A percentile compares a stretch with the other conserved stretches of the same genome.
Evolutionary conservation across 2,113 vertebrate genomes (phyloP).

Genomic region (Nettapus auritus): DNA sequence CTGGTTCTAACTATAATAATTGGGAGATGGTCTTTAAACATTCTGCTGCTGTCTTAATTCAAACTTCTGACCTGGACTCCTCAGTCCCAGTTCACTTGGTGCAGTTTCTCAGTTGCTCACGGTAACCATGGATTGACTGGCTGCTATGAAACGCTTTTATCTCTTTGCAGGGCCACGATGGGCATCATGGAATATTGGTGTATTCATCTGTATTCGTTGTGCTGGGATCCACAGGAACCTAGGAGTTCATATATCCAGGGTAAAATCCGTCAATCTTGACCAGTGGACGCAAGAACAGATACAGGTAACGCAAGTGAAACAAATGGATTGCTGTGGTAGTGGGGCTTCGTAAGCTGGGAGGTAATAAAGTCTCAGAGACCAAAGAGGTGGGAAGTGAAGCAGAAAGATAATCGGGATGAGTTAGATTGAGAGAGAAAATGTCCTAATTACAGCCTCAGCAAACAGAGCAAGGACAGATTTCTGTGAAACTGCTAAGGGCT

Average conservation of each 20-base stretch:
- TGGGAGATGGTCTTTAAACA: background rate
- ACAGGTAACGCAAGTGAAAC: conserved; percentile 78
- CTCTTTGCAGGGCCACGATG: conserved; percentile 89
- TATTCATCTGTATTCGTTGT: conserved; percentile 97
- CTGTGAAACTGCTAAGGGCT: background rate
- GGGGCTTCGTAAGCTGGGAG: background rate
- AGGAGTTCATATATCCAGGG: conserved; percentile 97
- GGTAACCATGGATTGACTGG: background rate
- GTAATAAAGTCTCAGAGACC: background rate
- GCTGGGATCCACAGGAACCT: conserved; percentile 98
- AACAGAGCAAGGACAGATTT: background rate
- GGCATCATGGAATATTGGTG: conserved; percentile 98
- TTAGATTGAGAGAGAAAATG: background rate
- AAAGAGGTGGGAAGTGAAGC: background rate
- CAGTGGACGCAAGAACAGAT: conserved; percentile 99
- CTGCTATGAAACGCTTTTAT: background rate
- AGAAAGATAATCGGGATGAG: background rate
- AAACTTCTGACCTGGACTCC: background rate
- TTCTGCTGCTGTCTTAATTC: background rate
- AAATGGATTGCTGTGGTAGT: rapidly evolving
- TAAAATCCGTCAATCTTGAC: conserved; percentile 98
- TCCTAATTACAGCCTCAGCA: rapidly evolving
- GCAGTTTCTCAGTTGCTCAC: background rate
- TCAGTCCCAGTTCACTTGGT: conserved; percentile 3
- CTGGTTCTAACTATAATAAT: rapidly evolving